Conservation (phyloP, 2,113 vertebrate species). For the Colaptes auratus region DNA sequence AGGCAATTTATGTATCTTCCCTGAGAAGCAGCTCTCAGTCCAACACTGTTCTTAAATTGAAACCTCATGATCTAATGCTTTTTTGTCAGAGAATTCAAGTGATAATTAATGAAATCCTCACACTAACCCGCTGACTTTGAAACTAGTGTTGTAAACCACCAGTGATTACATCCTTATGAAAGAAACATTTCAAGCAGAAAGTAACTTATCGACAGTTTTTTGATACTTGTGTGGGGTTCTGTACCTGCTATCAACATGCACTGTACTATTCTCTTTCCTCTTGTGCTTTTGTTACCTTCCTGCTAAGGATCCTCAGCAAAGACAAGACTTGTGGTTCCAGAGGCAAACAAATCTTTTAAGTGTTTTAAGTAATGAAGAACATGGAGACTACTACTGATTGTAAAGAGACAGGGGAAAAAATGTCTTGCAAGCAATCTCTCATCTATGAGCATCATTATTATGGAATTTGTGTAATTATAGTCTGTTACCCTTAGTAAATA, state of each 20-base stretch:
- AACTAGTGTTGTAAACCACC: background rate
- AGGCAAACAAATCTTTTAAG: background rate
- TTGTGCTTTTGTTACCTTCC: background rate
- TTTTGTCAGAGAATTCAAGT: background rate
- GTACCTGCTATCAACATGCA: background rate
- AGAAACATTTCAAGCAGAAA: background rate
- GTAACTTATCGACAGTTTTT: background rate
- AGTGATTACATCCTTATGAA: background rate
- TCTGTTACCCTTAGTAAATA: background rate
- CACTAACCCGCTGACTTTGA: background rate
- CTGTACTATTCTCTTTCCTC: background rate
- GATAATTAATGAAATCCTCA: background rate
- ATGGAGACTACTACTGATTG: background rate
- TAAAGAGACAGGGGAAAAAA: background rate
- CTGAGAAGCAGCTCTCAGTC: background rate
- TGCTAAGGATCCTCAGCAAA: background rate
- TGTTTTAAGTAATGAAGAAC: too few species aligned
- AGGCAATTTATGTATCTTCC: background rate
- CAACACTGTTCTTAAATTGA: background rate
- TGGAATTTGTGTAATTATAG: background rate
- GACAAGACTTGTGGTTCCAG: background rate
- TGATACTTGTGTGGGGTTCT: background rate
- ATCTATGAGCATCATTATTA: background rate
- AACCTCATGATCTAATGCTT: background rate
- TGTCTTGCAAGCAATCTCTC: background rate